phyloP scores from a whole-genome alignment of 2,113 vertebrate genomes.

The Myotis brandtii region DNA sequence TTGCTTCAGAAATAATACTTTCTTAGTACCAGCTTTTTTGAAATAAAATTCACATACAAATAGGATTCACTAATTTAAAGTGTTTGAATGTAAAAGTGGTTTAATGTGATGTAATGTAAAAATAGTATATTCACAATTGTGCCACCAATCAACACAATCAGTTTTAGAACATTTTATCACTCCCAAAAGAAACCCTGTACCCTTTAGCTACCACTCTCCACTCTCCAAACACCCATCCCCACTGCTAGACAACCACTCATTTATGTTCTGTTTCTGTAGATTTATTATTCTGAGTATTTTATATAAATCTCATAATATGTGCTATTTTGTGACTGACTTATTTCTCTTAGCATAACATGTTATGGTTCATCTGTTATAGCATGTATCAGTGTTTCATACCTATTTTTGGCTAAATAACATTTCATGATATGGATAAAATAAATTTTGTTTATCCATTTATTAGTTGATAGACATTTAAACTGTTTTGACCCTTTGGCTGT shows the following conservation, averaged over 20 bases:
- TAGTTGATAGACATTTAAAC: not conserved
- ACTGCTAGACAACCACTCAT: not conserved
- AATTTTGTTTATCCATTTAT: not conserved
- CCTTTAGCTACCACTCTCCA: not conserved
- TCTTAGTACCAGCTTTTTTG: not conserved
- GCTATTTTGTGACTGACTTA: not conserved
- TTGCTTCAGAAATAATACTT: slow-evolving; percentile 9
- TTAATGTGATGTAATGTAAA: not conserved
- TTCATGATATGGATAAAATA: not conserved
- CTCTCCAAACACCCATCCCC: not conserved
- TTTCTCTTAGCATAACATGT: not conserved
- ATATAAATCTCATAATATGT: not conserved
- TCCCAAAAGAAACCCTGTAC: not conserved
- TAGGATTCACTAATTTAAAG: not conserved
- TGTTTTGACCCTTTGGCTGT: not conserved
- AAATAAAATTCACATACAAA: not conserved
- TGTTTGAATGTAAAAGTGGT: not conserved
- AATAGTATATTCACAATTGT: not conserved
- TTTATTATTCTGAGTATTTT: slow-evolving; percentile 12
- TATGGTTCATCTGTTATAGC: not conserved
- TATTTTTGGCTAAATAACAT: not conserved
- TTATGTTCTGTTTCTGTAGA: not conserved
- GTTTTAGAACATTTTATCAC: not conserved
- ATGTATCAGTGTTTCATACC: not conserved
- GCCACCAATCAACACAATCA: not conserved